These are phyloP conservation scores for Tetraodon nigroviridis DNA, from an alignment of 2,113 vertebrate species.

Conservation along the genomic window DNA sequence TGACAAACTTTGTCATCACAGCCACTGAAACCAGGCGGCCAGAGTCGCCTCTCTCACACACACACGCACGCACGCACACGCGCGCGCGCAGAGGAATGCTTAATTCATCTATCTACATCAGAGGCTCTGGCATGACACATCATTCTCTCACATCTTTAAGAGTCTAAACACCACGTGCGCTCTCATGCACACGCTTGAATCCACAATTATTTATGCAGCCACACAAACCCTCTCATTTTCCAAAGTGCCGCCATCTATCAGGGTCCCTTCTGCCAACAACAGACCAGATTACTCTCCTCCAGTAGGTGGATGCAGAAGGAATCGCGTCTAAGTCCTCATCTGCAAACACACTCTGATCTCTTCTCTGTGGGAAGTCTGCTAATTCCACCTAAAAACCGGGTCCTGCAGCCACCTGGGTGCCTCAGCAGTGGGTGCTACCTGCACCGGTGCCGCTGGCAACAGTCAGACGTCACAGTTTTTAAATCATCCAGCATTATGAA, in stretches of 20 bases:
- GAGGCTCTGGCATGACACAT: too few relatives aligned
- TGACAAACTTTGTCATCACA: slow-evolving; percentile 63
- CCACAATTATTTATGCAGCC: slow-evolving; percentile 23
- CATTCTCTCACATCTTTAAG: too few relatives aligned
- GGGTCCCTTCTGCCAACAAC: slow-evolving; percentile 52
- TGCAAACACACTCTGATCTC: slow-evolving; percentile 63
- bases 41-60: slow-evolving; percentile 18
- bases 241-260: slow-evolving; percentile 28
- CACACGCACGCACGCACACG: neutral
- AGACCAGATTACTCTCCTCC: slow-evolving; percentile 31
- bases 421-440: neutral
- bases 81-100: neutral
- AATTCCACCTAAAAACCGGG: slow-evolving; percentile 45
- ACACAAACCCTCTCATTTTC: slow-evolving; percentile 19
- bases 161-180: too few relatives aligned
- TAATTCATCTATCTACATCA: neutral
- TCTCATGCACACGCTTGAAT: neutral
- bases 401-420: slow-evolving; percentile 60
- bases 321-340: slow-evolving; percentile 55
- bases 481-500: too few relatives aligned
- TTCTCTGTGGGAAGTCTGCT: slow-evolving; percentile 53
- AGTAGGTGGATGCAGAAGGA: slow-evolving; percentile 58
- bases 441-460: too few relatives aligned
- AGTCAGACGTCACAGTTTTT: too few relatives aligned
- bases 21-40: slow-evolving; percentile 42